phyloP scores from a whole-genome alignment of 2,888 invertebrate genomes.

The Drosophila kanekoi region DNA sequence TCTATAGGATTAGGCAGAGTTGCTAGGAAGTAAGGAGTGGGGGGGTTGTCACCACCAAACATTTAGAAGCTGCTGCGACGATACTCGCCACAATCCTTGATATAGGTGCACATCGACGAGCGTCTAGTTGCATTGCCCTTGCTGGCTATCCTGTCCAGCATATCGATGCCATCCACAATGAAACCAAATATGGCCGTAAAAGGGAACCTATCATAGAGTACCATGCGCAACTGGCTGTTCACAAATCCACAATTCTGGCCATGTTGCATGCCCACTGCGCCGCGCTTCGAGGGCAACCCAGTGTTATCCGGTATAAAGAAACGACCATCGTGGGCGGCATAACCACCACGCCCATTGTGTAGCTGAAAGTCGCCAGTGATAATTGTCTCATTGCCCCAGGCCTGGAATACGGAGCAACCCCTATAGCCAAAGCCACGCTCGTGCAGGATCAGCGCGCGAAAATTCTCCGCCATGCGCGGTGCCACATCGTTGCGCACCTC shows the following conservation, averaged over 20 bases:
- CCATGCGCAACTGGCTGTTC: slow-evolving; percentile 20
- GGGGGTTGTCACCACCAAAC: neutral
- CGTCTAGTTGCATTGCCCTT: too few relatives aligned
- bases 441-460: slow-evolving; percentile 2
- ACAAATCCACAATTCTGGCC: slow-evolving; percentile 5
- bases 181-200: slow-evolving; percentile 16
- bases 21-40: too few relatives aligned
- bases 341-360: slow-evolving; percentile 92
- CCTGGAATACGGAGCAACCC: slow-evolving; percentile 92
- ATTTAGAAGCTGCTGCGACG: neutral
- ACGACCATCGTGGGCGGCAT: slow-evolving; percentile 91
- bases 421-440: slow-evolving; percentile 91
- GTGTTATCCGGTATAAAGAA: slow-evolving; percentile 93
- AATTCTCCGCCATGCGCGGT: slow-evolving; percentile 93
- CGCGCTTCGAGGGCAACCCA: slow-evolving; percentile 90
- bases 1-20: neutral
- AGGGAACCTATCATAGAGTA: neutral
- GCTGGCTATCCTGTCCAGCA: too few relatives aligned
- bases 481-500: slow-evolving; percentile 92
- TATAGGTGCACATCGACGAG: neutral
- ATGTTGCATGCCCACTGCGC: slow-evolving; percentile 86
- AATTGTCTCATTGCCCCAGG: slow-evolving; percentile 93
- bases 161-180: too few relatives aligned
- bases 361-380: slow-evolving; percentile 93
- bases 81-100: slow-evolving; percentile 10